Percentiles rank a stretch among this genome's conserved stretches.
Evolutionary conservation across 2,888 invertebrate genomes (phyloP).

Genomic region (Cantharis flavilabris): DNA sequence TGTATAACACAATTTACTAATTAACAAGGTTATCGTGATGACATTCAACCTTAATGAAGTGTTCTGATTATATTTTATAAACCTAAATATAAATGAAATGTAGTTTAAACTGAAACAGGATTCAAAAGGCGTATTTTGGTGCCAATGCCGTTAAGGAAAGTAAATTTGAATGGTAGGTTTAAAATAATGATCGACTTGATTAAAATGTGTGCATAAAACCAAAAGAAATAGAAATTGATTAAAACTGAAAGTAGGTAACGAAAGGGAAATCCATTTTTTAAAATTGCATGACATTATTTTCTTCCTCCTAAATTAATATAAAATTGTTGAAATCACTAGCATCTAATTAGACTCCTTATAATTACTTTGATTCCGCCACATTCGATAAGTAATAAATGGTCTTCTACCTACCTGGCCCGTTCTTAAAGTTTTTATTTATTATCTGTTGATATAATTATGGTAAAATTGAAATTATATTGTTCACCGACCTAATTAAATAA

Average conservation of each 20-base stretch:
- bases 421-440: neutral
- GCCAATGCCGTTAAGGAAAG: neutral
- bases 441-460: neutral
- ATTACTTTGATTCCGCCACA: neutral
- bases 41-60: neutral
- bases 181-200: neutral
- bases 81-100: neutral
- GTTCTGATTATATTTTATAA: neutral
- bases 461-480: neutral
- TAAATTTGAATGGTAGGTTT: neutral
- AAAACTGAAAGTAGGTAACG: neutral
- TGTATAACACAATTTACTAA: neutral
- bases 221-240: neutral
- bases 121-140: neutral
- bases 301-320: neutral
- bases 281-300: neutral
- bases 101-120: neutral
- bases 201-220: neutral
- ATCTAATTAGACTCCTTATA: neutral
- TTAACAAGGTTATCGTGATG: neutral
- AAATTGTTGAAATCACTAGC: neutral
- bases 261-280: neutral
- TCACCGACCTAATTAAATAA: neutral
- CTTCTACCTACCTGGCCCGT: neutral
- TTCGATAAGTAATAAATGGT: neutral